These are phyloP conservation scores for Entelurus aequoreus DNA, from an alignment of 2,113 vertebrate species.

Conservation along the genomic window DNA sequence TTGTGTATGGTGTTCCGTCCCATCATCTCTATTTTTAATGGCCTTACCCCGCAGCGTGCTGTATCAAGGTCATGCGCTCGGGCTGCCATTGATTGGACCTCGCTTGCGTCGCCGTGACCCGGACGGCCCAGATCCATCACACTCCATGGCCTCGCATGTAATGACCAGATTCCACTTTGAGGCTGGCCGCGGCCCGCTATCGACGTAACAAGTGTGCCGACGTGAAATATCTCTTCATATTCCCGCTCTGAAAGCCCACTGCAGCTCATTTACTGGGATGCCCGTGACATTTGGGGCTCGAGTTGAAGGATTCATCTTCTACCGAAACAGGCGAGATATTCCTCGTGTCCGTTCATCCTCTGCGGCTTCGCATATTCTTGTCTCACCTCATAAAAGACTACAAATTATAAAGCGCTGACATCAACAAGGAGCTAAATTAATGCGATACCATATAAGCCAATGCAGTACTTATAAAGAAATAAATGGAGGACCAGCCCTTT, in stretches of 20 bases:
- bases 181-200: not conserved
- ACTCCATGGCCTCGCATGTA: not conserved
- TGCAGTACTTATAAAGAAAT: too few relatives aligned
- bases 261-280: not conserved
- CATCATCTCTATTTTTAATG: constrained; percentile 14
- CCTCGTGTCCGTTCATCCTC: not conserved
- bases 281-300: not conserved
- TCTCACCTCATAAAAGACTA: too few relatives aligned
- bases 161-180: not conserved
- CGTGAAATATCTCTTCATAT: not conserved
- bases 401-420: too few relatives aligned
- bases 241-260: not conserved
- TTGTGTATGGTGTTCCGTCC: not conserved
- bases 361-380: too few relatives aligned
- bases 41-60: not conserved
- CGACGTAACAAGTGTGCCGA: not conserved
- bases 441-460: too few relatives aligned
- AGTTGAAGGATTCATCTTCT: too few relatives aligned
- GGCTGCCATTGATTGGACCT: constrained; percentile 4
- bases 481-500: too few relatives aligned
- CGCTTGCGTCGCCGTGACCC: not conserved
- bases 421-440: too few relatives aligned
- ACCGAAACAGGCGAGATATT: not conserved
- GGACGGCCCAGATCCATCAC: constrained; percentile 5
- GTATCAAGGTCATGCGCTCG: not conserved